Base-by-base conservation (phyloP, 2,113 vertebrate species). In the Psittacara wagleri region DNA sequence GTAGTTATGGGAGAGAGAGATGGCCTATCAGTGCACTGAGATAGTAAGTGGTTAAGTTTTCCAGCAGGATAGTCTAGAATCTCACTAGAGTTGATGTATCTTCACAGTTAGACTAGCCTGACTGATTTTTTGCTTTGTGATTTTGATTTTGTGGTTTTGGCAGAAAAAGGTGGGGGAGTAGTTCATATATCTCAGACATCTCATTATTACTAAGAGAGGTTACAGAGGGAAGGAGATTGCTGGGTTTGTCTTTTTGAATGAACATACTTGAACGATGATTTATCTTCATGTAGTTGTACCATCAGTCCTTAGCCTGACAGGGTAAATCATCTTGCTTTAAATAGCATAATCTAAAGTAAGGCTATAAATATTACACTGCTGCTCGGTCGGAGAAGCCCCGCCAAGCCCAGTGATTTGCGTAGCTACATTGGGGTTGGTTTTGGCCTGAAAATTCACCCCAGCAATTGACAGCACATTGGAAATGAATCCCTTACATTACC, bases 281-380 rank as follows among this genome's bases (percentile, higher is more conserved):
- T 83, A 74, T 77, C 25, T 90, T 90, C 52, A 66, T 52, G 22
- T 31, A 74, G 46, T 59, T 88, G 52, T 46, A 63, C 69, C 27
- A 69, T 68, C 64, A 86, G 15, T 69, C 57, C 73, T 96, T 72
- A 69, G 14, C 28, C 23, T 94, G 76, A 79, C 69, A 76, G 55
- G 44, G 41, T 72, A 93, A 94, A 89, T 88, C 43, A 73, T 72
- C 59, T 83, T 83, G 9, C 51, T 83, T 86, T 86, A 93, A 92
- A 75, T 4, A 62, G 18, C 17, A 41, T 37, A 23, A 69, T 62
- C 49, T 87, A 48, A 91, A 81, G 62, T 48, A 77, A 64, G 35
- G 28, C 22, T 69, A 48, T 48, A 86, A 75, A 77, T 4, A 3
- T 76, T 78, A 22, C 12, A 7, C 57, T 87, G 51, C 66, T 90